Conservation (phyloP, 2,888 invertebrate genomes). For the Microdon myrmicae region DNA sequence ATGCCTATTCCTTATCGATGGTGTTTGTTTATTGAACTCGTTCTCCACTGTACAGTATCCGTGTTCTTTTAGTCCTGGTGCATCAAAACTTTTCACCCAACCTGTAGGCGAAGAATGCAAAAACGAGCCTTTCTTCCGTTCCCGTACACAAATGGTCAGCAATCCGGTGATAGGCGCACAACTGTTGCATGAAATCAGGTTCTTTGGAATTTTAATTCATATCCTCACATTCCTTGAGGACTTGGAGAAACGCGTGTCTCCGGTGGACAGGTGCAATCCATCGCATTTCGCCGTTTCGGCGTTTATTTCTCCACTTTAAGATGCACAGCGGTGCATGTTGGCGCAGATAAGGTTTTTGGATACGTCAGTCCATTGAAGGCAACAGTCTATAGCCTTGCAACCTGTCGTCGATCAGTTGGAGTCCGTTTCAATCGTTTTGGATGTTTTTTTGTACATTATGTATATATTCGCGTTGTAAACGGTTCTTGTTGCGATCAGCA, state of each 20-base stretch:
- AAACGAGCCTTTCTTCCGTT: conserved; percentile 33
- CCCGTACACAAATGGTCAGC: conserved; percentile 6
- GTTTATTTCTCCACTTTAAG: conserved; percentile 20
- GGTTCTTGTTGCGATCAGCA: conserved; percentile 41
- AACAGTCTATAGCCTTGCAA: conserved; percentile 33
- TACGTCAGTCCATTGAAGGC: conserved; percentile 12
- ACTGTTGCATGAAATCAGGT: conserved; percentile 47
- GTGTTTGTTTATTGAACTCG: too few relatives aligned
- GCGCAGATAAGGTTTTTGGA: conserved; percentile 15
- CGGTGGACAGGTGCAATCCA: conserved; percentile 53
- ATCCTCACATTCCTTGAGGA: conserved; percentile 51
- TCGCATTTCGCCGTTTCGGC: conserved; percentile 45
- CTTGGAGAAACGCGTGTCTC: conserved; percentile 54
- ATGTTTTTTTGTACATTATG: too few relatives aligned
- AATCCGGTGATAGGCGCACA: conserved; percentile 27
- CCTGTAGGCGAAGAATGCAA: conserved; percentile 23
- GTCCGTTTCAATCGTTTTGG: too few relatives aligned
- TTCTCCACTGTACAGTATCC: too few relatives aligned
- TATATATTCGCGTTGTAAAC: conserved; percentile 48
- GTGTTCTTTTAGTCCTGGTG: neutral
- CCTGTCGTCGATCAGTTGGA: conserved; percentile 40
- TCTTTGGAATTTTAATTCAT: conserved; percentile 54
- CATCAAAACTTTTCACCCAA: neutral
- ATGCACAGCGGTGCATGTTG: neutral
- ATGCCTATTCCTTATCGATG: too few relatives aligned